phyloP scores from a whole-genome alignment of 2,797 vertebrate genomes.

The Takifugu rubripes region DNA sequence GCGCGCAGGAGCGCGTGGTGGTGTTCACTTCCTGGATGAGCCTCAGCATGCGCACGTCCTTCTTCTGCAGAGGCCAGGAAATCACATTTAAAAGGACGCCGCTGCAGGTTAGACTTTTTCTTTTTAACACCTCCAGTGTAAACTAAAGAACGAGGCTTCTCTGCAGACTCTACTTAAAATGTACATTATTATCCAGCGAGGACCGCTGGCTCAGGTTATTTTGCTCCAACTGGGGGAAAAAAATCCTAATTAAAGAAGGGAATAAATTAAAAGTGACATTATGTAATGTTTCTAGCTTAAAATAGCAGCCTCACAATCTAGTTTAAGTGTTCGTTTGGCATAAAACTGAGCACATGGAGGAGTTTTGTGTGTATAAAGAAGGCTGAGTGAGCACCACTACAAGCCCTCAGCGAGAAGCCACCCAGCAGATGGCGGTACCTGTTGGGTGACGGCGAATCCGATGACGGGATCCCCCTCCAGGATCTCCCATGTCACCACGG shows the following conservation, averaged over 20 bases:
- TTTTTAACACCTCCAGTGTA: slow-evolving; percentile 17
- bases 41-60: slow-evolving; percentile 92
- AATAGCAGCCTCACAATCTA: too few species aligned
- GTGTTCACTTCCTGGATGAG: slow-evolving; percentile 99
- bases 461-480: slow-evolving; percentile 93
- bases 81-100: background rate
- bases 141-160: slow-evolving; percentile 24
- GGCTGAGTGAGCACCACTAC: too few species aligned
- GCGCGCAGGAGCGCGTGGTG: slow-evolving; percentile 90
- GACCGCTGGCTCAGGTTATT: slow-evolving; percentile 51
- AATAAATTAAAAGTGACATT: background rate
- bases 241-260: background rate
- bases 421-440: slow-evolving; percentile 71
- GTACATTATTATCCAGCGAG: slow-evolving; percentile 39
- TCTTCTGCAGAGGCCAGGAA: slow-evolving; percentile 77
- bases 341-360: too few species aligned
- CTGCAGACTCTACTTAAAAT: slow-evolving; percentile 25
- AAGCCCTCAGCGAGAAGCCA: too few species aligned
- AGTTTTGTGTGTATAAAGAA: too few species aligned
- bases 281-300: too few species aligned
- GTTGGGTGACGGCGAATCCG: slow-evolving; percentile 94
- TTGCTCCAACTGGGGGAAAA: slow-evolving; percentile 20
- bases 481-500: slow-evolving; percentile 93
- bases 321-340: too few species aligned
- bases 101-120: background rate